Percentiles rank a stretch among this genome's conserved stretches.
Conservation (phyloP, 2,888 invertebrate genomes). For the Drosophila ustulata region DNA sequence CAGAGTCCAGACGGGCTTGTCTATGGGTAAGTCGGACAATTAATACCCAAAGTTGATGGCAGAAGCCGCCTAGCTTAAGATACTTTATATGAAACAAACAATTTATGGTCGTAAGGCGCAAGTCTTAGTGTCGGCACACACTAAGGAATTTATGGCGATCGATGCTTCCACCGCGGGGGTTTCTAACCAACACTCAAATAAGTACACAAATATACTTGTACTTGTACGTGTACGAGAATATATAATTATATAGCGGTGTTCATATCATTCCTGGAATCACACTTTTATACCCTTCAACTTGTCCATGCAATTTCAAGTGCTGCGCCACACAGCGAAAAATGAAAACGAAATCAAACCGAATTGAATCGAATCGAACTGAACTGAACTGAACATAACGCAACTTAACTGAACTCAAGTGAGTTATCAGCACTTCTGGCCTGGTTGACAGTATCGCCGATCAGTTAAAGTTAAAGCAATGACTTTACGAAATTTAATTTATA, state of each 20-base stretch:
- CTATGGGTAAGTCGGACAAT: slow-evolving; percentile 46
- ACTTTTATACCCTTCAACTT: slow-evolving; percentile 67
- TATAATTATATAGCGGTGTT: slow-evolving; percentile 5
- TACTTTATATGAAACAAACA: slow-evolving; percentile 34
- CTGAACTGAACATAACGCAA: slow-evolving; percentile 9
- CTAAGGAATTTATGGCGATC: slow-evolving; percentile 59
- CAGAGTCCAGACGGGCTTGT: slow-evolving; percentile 7
- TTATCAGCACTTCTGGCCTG: slow-evolving; percentile 59
- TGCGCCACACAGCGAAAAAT: slow-evolving; percentile 29
- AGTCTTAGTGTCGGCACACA: slow-evolving; percentile 70
- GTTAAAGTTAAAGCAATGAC: slow-evolving; percentile 47
- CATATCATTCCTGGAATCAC: slow-evolving; percentile 55
- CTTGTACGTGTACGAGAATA: not conserved
- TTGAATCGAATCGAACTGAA: slow-evolving; percentile 5
- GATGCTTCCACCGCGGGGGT: slow-evolving; percentile 27
- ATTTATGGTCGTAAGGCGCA: slow-evolving; percentile 69
- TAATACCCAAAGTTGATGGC: slow-evolving; percentile 72
- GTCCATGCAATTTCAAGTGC: slow-evolving; percentile 62
- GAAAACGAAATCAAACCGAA: slow-evolving; percentile 32
- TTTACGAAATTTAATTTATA: slow-evolving; percentile 71
- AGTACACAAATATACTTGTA: slow-evolving; percentile 7
- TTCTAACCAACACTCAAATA: slow-evolving; percentile 38
- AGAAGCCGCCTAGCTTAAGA: slow-evolving; percentile 66
- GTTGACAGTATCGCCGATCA: slow-evolving; percentile 73
- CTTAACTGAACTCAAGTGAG: slow-evolving; percentile 16